Conservation (phyloP, 2,113 vertebrate genomes). For the Piliocolobus tephrosceles region DNA sequence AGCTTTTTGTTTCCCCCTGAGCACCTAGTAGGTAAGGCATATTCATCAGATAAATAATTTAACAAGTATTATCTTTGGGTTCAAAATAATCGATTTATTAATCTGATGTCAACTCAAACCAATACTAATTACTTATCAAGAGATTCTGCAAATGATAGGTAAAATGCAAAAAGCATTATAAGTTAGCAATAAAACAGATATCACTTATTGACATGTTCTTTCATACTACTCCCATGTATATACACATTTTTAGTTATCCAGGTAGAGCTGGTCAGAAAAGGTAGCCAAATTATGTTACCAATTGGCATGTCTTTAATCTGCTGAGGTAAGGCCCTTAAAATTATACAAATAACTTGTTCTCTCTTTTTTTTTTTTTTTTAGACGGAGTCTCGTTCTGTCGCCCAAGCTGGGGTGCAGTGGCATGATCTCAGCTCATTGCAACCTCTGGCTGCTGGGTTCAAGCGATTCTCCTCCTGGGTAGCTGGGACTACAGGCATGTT, state of each 20-base stretch:
- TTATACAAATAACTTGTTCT: not conserved
- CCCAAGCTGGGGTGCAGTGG: no score
- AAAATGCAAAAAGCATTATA: not conserved
- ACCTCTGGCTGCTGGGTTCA: no score
- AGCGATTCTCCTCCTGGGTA: no score
- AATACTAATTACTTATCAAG: not conserved
- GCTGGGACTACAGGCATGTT: no score
- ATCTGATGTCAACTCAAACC: not conserved
- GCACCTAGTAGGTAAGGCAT: not conserved
- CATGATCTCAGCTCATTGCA: no score
- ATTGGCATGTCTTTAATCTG: not conserved
- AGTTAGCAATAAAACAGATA: not conserved
- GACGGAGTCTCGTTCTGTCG: no score
- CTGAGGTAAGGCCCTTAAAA: not conserved
- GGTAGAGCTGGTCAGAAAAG: not conserved
- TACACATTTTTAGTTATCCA: not conserved
- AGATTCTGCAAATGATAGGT: not conserved
- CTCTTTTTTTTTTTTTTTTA: not conserved
- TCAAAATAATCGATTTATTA: not conserved
- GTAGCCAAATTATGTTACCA: not conserved
- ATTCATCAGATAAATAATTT: not conserved
- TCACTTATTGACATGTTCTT: not conserved
- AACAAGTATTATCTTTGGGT: not conserved
- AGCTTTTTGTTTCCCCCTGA: not conserved
- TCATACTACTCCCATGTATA: not conserved